Base-by-base conservation (phyloP, 2,797 vertebrate genomes). In the Parauchenoglanis punctatus region DNA sequence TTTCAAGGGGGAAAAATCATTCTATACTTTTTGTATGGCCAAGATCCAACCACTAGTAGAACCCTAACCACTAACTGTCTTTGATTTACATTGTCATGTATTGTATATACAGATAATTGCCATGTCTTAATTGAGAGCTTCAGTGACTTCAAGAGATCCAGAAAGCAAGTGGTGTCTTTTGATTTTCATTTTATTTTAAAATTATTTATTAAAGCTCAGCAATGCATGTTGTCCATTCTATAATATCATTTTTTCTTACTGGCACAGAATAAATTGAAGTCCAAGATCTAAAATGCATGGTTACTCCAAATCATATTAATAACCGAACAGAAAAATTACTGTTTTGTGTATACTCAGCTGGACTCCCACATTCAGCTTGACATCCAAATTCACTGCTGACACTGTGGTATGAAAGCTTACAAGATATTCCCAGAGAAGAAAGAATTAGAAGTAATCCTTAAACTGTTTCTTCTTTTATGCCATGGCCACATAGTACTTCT, bases 381-480 rank as follows among this genome's bases (percentile, higher is more conserved):
- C n/a, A 70, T 70, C 31, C 10, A 83, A 46, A 56, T 25, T 84
- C 20, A 25, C 11, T 17, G 15, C 44, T 52, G 46, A n/a, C 46
- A 76, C 73, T 52, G 28, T 28, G 25, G 73, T 76, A 76, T 76
- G 6, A 84, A 70, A 72, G 35, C 8, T 3, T 61, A 20, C 4
- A 59, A 40, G 18, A 85, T 70, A 72, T 8, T 70, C 11, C 28
- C 18, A 72, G 49, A n/a, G 40, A 75, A 85, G 35, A 75, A 76
- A 85, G 40, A 63, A 76, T 54, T 63, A n/a, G 54, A 0, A 49
- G 70, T 12, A 46, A 31, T 72, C 82, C 20, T 56, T 58, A 52
- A 31, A 56, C 83, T 20, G 40, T 76, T 49, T 28, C 56, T 18
- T 23, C 31, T 81, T 67, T 46, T 4, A 81, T 85, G 46, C 83